Percentiles rank a stretch among this genome's conserved stretches.
These are phyloP conservation scores for Diploscapter pachys DNA, from an alignment of 1,140 invertebrate genomes.

Conservation along the genomic window DNA sequence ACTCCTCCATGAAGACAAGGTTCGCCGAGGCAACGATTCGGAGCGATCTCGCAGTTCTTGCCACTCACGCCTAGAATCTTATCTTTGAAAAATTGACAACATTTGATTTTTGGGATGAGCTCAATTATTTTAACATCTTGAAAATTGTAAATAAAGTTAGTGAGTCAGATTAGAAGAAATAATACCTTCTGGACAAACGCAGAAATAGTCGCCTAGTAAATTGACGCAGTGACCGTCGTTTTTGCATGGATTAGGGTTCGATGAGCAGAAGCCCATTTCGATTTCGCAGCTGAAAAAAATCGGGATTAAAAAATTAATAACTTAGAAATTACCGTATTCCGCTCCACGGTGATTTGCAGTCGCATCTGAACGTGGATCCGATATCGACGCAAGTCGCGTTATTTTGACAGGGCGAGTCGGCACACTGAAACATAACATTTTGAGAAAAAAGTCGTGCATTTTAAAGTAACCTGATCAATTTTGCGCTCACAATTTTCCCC, in stretches of 20 bases:
- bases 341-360: conserved; percentile 68
- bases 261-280: conserved; percentile 76
- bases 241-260: conserved; percentile 75
- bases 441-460: not conserved
- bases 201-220: conserved; percentile 71
- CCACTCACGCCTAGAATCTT: conserved; percentile 42
- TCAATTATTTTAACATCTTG: not conserved
- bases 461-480: conserved; percentile 51
- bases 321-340: conserved; percentile 66
- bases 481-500: conserved; percentile 76
- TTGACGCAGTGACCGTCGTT: conserved; percentile 88
- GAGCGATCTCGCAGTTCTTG: conserved; percentile 88
- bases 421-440: conserved; percentile 38
- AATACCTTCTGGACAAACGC: conserved; percentile 9
- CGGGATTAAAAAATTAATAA: not conserved
- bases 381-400: conserved; percentile 77
- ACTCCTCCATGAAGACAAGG: conserved; percentile 91
- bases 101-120: not conserved
- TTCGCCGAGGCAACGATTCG: conserved; percentile 87
- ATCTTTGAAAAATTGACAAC: too few relatives aligned
- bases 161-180: too few relatives aligned
- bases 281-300: conserved; percentile 69
- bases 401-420: conserved; percentile 72
- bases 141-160: too few relatives aligned
- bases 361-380: conserved; percentile 61